Evolutionary conservation across 2,888 invertebrate genomes (phyloP).

Genomic region (Pedicia rivosa): DNA sequence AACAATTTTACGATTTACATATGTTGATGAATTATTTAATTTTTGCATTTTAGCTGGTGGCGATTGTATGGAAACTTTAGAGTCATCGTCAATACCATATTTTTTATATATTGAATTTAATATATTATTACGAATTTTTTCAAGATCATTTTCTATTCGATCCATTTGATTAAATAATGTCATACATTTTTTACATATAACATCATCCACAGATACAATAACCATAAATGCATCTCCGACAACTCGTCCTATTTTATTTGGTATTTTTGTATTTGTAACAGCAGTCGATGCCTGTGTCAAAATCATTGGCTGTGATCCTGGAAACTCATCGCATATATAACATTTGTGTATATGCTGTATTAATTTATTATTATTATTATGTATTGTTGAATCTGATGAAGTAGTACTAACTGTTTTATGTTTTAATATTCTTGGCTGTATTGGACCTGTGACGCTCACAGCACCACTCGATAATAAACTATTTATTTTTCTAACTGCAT

Average conservation of each 20-base stretch:
- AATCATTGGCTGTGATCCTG: constrained; percentile 20
- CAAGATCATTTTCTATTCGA: constrained; percentile 32
- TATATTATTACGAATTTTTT: constrained; percentile 27
- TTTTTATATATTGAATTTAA: constrained; percentile 28
- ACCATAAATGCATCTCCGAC: constrained; percentile 34
- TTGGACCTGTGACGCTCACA: constrained; percentile 29
- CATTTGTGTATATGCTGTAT: constrained; percentile 18
- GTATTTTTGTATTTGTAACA: constrained; percentile 30
- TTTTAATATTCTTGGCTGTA: constrained; percentile 28
- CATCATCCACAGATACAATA: constrained; percentile 31
- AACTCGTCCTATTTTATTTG: constrained; percentile 33
- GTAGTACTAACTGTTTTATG: constrained; percentile 18
- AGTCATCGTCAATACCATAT: constrained; percentile 26
- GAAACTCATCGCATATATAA: constrained; percentile 27
- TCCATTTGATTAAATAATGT: constrained; percentile 32
- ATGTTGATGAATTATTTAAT: constrained; percentile 21
- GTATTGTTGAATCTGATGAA: constrained; percentile 14
- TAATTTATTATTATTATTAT: constrained; percentile 12
- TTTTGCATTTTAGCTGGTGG: constrained; percentile 27
- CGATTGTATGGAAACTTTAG: constrained; percentile 6
- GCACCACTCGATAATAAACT: constrained; percentile 30
- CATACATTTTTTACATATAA: constrained; percentile 31
- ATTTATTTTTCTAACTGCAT: constrained; percentile 30
- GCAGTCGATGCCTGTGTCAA: constrained; percentile 28
- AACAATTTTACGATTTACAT: constrained; percentile 15